Conservation (phyloP, 2,888 invertebrate species). For the Drosophila borborema region DNA sequence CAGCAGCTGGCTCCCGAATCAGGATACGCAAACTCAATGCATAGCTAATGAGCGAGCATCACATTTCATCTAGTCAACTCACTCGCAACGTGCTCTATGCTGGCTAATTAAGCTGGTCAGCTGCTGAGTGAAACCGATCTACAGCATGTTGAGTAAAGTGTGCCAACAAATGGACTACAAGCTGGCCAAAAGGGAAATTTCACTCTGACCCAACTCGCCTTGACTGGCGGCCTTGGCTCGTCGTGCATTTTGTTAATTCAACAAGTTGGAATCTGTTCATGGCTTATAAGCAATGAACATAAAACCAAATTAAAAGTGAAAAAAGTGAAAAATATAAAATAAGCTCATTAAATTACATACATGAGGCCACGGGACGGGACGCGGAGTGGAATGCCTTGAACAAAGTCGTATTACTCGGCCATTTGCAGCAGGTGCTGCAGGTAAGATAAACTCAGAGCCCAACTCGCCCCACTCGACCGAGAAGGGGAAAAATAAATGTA, state of each 20-base stretch:
- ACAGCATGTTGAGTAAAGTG: slow-evolving; percentile 10
- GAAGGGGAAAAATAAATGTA: slow-evolving; percentile 4
- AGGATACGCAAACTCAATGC: slow-evolving; percentile 62
- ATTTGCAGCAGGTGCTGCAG: slow-evolving; percentile 64
- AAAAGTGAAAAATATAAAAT: slow-evolving; percentile 73
- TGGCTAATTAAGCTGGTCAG: slow-evolving; percentile 62
- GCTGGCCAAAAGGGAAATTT: not conserved
- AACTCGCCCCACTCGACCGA: not conserved
- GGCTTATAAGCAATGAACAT: slow-evolving; percentile 57
- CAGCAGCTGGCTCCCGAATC: slow-evolving; percentile 11
- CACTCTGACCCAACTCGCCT: not conserved
- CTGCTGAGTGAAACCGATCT: slow-evolving; percentile 56
- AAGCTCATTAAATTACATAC: slow-evolving; percentile 72
- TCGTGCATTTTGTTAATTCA: slow-evolving; percentile 49
- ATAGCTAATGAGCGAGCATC: slow-evolving; percentile 62
- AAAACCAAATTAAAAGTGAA: slow-evolving; percentile 70
- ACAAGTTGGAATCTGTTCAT: slow-evolving; percentile 73
- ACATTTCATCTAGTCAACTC: not conserved
- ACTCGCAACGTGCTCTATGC: not conserved
- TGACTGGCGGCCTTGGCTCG: not conserved
- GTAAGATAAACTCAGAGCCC: slow-evolving; percentile 55
- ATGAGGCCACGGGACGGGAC: not conserved
- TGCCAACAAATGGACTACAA: slow-evolving; percentile 7
- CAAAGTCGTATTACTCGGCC: slow-evolving; percentile 60
- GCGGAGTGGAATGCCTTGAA: slow-evolving; percentile 16